phyloP scores from a whole-genome alignment of 2,888 invertebrate species.

The Ichneumoninae sp. region DNA sequence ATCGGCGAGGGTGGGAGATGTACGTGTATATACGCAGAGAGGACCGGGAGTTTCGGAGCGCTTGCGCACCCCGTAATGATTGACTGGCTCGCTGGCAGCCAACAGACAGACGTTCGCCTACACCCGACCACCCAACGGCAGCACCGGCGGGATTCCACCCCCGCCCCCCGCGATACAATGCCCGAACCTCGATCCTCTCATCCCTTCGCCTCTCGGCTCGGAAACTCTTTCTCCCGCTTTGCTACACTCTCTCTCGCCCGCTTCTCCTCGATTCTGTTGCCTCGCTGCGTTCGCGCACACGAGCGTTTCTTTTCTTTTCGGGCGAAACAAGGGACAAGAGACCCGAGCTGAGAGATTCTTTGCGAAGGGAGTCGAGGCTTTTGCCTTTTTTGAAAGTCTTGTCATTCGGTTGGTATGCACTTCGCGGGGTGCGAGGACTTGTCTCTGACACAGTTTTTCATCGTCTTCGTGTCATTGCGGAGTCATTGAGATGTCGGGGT shows the following conservation, averaged over 20 bases:
- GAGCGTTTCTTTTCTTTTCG: slow-evolving; percentile 71
- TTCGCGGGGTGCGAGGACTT: no score
- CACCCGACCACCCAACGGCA: slow-evolving; percentile 69
- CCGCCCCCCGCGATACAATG: slow-evolving; percentile 76
- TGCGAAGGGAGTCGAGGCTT: slow-evolving; percentile 54
- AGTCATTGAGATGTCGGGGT: no score
- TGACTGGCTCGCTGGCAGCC: slow-evolving; percentile 85
- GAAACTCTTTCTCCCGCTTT: slow-evolving; percentile 34
- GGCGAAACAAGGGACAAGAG: slow-evolving; percentile 27
- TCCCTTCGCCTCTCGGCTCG: slow-evolving; percentile 30
- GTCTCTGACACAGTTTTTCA: no score
- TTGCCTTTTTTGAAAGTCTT: slow-evolving; percentile 60
- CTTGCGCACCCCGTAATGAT: slow-evolving; percentile 84
- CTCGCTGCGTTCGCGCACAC: slow-evolving; percentile 24
- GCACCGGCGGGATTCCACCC: slow-evolving; percentile 41
- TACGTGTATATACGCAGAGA: not conserved
- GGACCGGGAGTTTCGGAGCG: slow-evolving; percentile 73
- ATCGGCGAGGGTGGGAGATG: slow-evolving; percentile 63
- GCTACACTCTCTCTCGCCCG: slow-evolving; percentile 35
- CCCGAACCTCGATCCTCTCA: slow-evolving; percentile 60
- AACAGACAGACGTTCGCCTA: slow-evolving; percentile 84
- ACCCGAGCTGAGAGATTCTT: not conserved
- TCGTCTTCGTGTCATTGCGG: no score
- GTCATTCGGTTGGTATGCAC: not conserved
- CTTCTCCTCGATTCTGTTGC: slow-evolving; percentile 35